These are phyloP conservation scores for Gallinago paraguaiae DNA, from an alignment of 2,113 vertebrate genomes.

Conservation along the genomic window DNA sequence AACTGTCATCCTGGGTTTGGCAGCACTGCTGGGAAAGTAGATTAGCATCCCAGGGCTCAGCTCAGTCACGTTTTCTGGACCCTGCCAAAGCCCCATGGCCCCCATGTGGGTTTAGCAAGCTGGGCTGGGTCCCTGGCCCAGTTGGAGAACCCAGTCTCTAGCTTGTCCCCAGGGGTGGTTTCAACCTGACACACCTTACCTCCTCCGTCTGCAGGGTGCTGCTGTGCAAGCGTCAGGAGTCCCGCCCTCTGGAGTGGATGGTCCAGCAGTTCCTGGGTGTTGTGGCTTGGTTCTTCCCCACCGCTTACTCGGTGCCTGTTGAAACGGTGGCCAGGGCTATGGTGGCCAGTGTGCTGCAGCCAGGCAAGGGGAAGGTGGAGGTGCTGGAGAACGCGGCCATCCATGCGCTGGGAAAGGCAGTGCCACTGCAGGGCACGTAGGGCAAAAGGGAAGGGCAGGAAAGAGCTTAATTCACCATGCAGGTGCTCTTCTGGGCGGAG, in stretches of 20 bases:
- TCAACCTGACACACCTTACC: background rate
- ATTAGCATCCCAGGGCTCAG: background rate
- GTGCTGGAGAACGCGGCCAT: slow-evolving; percentile 84
- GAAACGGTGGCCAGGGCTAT: slow-evolving; percentile 78
- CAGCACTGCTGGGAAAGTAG: background rate
- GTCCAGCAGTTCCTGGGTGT: slow-evolving; percentile 58
- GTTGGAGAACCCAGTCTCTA: background rate
- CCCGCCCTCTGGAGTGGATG: slow-evolving; percentile 79
- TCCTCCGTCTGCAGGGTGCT: slow-evolving; percentile 74
- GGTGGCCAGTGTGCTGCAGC: slow-evolving; percentile 75
- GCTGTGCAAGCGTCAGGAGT: slow-evolving; percentile 82
- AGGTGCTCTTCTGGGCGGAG: background rate
- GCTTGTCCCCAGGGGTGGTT: background rate
- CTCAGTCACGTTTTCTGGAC: fast-evolving
- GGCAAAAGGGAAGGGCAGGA: background rate
- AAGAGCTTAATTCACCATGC: background rate
- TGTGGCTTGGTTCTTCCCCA: slow-evolving; percentile 66
- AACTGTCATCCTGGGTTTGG: background rate
- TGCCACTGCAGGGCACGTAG: background rate
- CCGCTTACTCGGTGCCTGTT: slow-evolving; percentile 77
- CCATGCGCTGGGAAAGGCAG: slow-evolving; percentile 63
- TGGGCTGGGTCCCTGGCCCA: background rate
- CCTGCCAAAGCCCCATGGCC: background rate
- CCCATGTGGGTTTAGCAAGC: background rate
- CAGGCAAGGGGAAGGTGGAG: slow-evolving; percentile 66